Percentiles rank a stretch among this genome's conserved stretches.
Evolutionary conservation across 2,888 invertebrate species (phyloP).

Genomic region (Busseola fusca): DNA sequence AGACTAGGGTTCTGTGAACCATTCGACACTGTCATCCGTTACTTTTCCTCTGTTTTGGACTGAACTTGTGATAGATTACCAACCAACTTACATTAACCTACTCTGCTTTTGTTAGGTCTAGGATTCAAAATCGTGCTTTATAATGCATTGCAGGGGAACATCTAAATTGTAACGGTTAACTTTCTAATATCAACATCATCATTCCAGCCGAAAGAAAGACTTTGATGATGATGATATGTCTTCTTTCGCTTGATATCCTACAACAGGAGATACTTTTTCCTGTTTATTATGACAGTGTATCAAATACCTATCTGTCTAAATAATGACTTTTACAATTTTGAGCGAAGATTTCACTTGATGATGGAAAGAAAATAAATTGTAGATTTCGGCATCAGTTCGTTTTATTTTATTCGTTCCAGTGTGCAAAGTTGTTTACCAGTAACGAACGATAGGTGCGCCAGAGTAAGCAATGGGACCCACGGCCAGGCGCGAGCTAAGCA

Average conservation of each 20-base stretch:
- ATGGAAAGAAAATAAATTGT: not conserved
- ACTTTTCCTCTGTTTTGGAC: not conserved
- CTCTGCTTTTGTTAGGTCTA: not conserved
- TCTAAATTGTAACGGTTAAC: not conserved
- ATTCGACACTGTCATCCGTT: not conserved
- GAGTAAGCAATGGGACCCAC: constrained; percentile 46
- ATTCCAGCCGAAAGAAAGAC: too few relatives aligned
- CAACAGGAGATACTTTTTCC: not conserved
- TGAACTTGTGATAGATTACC: not conserved
- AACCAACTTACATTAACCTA: not conserved
- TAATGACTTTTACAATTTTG: not conserved
- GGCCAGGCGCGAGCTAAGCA: constrained; percentile 41
- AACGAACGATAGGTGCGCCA: constrained; percentile 42
- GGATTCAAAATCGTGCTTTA: not conserved
- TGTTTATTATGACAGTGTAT: not conserved
- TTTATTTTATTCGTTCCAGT: constrained; percentile 22
- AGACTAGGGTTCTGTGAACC: not conserved
- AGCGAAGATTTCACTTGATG: not conserved
- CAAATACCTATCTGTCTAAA: not conserved
- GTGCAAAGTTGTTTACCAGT: constrained; percentile 37
- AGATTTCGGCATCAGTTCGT: not conserved
- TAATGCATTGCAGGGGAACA: not conserved
- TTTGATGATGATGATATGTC: too few relatives aligned
- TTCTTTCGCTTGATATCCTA: not conserved
- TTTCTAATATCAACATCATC: not conserved